phyloP scores from a whole-genome alignment of 2,888 invertebrate species.

The Drosophila kambysellisi region DNA sequence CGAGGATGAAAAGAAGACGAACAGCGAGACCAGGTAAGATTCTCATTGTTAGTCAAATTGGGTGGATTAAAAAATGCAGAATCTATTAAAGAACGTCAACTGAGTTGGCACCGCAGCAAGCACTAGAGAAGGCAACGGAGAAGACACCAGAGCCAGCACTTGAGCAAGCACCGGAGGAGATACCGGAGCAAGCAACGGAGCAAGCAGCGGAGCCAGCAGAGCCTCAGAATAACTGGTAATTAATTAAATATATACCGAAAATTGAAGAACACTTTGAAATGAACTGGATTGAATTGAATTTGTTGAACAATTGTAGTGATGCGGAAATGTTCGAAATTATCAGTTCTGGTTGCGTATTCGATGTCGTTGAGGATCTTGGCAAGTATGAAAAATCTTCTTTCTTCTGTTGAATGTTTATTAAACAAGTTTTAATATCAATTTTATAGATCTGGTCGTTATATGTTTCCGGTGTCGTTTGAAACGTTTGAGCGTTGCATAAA shows the following conservation, averaged over 20 bases:
- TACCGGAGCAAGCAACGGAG: not conserved
- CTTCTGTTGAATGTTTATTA: not conserved
- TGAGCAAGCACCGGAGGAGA: not conserved
- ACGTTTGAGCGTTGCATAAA: conserved; percentile 39
- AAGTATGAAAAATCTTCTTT: conserved; percentile 15
- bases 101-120: not conserved
- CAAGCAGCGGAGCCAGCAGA: not conserved
- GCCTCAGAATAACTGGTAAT: conserved; percentile 1
- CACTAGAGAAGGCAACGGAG: not conserved
- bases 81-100: not conserved
- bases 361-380: conserved; percentile 25
- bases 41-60: rapidly evolving
- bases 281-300: not conserved
- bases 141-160: not conserved
- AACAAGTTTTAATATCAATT: not conserved
- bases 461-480: conserved; percentile 45
- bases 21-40: not conserved
- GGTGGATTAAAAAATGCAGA: not conserved
- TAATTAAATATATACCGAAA: no score
- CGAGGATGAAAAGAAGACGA: not conserved
- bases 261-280: no score
- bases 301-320: conserved; percentile 11
- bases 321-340: not conserved
- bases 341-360: conserved; percentile 1
- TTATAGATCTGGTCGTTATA: conserved; percentile 31